These are phyloP conservation scores for Drosophila suzukii DNA, from an alignment of 1,140 invertebrate species.

Conservation along the genomic window DNA sequence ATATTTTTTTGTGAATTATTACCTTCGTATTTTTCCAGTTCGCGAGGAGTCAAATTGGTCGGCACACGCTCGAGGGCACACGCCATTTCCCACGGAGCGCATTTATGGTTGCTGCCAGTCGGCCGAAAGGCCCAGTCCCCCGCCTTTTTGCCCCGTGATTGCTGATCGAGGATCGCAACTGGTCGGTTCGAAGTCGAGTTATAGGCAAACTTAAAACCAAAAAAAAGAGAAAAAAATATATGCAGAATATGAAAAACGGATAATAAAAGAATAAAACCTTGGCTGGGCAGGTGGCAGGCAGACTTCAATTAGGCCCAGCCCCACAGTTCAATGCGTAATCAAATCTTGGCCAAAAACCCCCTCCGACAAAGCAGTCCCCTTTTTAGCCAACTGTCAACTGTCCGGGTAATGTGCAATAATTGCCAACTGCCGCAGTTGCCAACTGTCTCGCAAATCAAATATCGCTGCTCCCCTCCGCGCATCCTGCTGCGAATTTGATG, in stretches of 20 bases:
- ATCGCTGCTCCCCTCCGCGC: conserved; percentile 41
- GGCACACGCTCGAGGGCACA: conserved; percentile 85
- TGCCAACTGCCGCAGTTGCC: conserved; percentile 71
- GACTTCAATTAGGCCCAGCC: conserved; percentile 70
- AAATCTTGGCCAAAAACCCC: conserved; percentile 39
- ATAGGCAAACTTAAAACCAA: conserved; percentile 10
- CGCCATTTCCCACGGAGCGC: conserved; percentile 85
- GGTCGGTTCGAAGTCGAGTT: conserved; percentile 26
- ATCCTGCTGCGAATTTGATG: conserved; percentile 72
- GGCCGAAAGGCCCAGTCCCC: conserved; percentile 9
- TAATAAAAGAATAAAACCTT: conserved; percentile 17
- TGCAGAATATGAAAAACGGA: conserved; percentile 1
- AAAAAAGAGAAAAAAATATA: background rate
- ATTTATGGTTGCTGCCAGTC: conserved; percentile 66
- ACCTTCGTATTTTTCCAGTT: conserved; percentile 83
- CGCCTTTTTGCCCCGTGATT: conserved; percentile 1
- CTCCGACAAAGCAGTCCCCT: background rate
- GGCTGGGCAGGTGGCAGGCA: conserved; percentile 46
- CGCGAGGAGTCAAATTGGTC: conserved; percentile 85
- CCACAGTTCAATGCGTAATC: conserved; percentile 57
- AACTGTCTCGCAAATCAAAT: conserved; percentile 80
- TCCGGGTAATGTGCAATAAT: conserved; percentile 72
- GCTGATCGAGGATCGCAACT: conserved; percentile 37
- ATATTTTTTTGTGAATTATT: conserved; percentile 84
- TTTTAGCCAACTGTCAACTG: conserved; percentile 66